These are phyloP conservation scores for Diachasmimorpha longicaudata DNA, from an alignment of 1,140 invertebrate species.

Conservation along the genomic window DNA sequence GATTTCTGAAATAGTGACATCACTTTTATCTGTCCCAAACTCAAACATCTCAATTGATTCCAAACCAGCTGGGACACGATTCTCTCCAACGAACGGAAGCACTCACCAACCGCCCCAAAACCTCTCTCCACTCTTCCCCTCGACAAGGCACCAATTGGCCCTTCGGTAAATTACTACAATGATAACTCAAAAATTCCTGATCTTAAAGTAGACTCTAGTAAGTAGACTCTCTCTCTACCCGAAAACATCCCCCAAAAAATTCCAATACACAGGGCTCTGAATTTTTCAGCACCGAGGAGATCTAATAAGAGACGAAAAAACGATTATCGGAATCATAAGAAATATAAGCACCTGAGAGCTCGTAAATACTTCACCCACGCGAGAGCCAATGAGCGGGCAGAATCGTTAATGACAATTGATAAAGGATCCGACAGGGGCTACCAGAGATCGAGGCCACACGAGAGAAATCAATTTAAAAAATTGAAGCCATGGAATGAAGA, in stretches of 20 bases:
- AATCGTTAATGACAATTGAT: background rate
- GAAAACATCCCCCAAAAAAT: no score
- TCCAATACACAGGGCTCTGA: background rate
- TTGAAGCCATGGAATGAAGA: background rate
- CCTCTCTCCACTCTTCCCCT: background rate
- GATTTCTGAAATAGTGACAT: no score
- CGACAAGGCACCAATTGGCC: background rate
- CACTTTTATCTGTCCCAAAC: background rate
- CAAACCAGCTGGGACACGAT: background rate
- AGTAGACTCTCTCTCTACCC: no score
- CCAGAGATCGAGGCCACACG: background rate
- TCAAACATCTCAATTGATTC: background rate
- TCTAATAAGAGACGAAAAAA: background rate
- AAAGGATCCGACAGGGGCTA: background rate
- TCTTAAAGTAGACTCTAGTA: no score
- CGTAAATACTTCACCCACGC: background rate
- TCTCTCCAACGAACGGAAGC: background rate
- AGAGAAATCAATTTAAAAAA: background rate
- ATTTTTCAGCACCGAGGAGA: background rate
- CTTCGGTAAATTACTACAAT: background rate
- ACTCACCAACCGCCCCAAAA: background rate
- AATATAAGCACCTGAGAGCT: background rate
- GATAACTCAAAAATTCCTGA: background rate
- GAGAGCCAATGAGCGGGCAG: background rate
- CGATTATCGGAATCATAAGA: background rate